Evolutionary conservation across 2,888 invertebrate genomes (phyloP), one percentile per base, ranked within the genome.

Genomic region (Drosophila histrio): DNA sequence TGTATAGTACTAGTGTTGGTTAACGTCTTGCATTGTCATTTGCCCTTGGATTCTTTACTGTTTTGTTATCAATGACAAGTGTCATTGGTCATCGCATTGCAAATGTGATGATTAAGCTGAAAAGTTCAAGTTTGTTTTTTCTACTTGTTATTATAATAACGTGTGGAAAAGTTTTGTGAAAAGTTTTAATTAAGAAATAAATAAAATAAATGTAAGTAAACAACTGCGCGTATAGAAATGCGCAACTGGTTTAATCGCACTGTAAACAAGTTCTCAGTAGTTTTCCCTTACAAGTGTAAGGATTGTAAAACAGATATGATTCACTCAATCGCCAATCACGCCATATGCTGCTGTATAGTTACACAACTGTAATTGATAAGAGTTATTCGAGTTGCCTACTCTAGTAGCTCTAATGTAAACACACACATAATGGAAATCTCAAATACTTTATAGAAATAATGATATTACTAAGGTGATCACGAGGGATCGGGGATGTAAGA

Each of bases 311-410:
- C 44, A 43, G 3, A 46, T 53, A 50, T 72, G 77, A 73, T 38
- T 73, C 72, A 73, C 50, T 34, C 28, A 71, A 58, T 15, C n/a
- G n/a, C n/a, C n/a, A 38, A 72, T 73, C 73, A 65, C 72, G 72
- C 73, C 77, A 73, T 36, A 21, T 28, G n/a, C n/a, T n/a, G n/a
- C n/a, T 8, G 53, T n/a, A 15, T 38, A 13, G 21, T 22, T 57
- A 57, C 21, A 30, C 36, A 32, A 17, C 11, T 34, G 21, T 22
- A 57, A 38, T 15, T 68, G 68, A 71, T 67, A 67, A 74, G 56
- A 50, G 4, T 22, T 22, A 26, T 13, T 9, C n/a, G 15, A 7
- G 26, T 52, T 38, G 28, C 11, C 9, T 28, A 8, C 1, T 2
- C 1, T n/a, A 0, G n/a, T 32, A n/a, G n/a, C n/a, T n/a, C 13